Evolutionary conservation across 2,797 vertebrate genomes (phyloP).

Genomic region (Chromis chromis): DNA sequence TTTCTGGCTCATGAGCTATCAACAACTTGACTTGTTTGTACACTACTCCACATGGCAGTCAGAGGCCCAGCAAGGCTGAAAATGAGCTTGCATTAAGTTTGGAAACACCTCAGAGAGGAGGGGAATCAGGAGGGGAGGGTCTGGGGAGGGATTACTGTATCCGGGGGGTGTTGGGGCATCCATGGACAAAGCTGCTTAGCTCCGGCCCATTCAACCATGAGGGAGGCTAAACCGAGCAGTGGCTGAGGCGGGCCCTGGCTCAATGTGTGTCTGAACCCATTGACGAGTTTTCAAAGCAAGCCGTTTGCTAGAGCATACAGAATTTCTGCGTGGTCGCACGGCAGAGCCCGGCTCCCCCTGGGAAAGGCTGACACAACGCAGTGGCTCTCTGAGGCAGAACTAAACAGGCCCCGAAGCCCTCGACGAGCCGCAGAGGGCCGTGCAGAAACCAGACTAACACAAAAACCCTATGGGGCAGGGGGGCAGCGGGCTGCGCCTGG

Average conservation of each 20-base stretch:
- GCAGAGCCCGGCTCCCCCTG: conserved; percentile 77
- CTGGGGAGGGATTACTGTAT: conserved; percentile 76
- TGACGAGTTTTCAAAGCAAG: conserved; percentile 80
- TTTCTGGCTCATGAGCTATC: conserved; percentile 20
- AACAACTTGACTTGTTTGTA: conserved; percentile 49
- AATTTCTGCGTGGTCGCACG: conserved; percentile 85
- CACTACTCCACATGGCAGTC: conserved; percentile 47
- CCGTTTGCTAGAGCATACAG: conserved; percentile 81
- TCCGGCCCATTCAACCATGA: conserved; percentile 72
- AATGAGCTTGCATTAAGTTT: conserved; percentile 66
- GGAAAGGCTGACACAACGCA: conserved; percentile 83
- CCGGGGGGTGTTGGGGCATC: conserved; percentile 68
- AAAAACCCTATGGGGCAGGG: conserved; percentile 24
- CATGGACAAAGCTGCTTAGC: conserved; percentile 82
- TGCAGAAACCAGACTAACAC: conserved; percentile 60
- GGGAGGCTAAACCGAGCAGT: conserved; percentile 72
- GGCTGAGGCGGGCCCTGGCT: conserved; percentile 64
- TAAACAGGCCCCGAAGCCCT: conserved; percentile 74
- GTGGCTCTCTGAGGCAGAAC: conserved; percentile 76
- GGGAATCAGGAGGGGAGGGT: conserved; percentile 56
- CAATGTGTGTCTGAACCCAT: conserved; percentile 81
- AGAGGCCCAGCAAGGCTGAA: conserved; percentile 52
- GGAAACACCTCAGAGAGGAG: conserved; percentile 70
- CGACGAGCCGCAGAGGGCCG: conserved; percentile 45
- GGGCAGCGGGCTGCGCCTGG: conserved; percentile 41